Conservation (phyloP, 2,888 invertebrate genomes). For the Thecophora atra region DNA sequence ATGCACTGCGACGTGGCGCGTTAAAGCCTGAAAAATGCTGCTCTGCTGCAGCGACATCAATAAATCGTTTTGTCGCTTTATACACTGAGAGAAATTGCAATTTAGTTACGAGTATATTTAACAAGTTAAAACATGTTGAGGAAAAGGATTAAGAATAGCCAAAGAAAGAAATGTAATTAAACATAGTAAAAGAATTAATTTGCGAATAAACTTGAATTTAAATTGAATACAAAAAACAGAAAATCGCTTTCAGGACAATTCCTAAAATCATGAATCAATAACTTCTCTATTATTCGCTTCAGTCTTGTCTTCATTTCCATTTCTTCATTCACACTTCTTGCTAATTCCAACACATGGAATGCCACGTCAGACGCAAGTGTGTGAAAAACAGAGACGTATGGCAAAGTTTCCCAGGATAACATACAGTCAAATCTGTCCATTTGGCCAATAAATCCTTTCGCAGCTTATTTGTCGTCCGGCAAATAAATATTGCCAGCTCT, state of each 20-base stretch:
- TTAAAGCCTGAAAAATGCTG: conserved; percentile 31
- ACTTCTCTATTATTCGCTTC: too few relatives aligned
- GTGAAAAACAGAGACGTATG: conserved; percentile 35
- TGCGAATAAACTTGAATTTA: too few relatives aligned
- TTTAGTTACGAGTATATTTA: neutral
- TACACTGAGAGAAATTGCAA: neutral
- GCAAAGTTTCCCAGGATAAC: conserved; percentile 44
- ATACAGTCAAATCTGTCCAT: conserved; percentile 65
- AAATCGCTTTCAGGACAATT: too few relatives aligned
- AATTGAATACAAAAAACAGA: too few relatives aligned
- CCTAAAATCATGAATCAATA: too few relatives aligned
- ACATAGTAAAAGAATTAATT: neutral
- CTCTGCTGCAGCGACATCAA: conserved; percentile 15
- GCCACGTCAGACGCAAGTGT: too few relatives aligned
- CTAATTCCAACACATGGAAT: too few relatives aligned
- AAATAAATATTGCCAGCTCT: conserved; percentile 54
- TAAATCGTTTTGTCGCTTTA: conserved; percentile 11
- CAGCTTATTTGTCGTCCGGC: conserved; percentile 62
- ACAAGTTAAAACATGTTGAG: too few relatives aligned
- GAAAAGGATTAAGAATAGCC: too few relatives aligned
- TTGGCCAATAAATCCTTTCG: conserved; percentile 66
- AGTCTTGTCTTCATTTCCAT: too few relatives aligned
- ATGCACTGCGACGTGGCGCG: neutral
- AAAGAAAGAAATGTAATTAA: neutral
- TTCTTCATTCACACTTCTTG: too few relatives aligned